phyloP scores from a whole-genome alignment of 2,888 invertebrate species.

The Capitulum mitella region DNA sequence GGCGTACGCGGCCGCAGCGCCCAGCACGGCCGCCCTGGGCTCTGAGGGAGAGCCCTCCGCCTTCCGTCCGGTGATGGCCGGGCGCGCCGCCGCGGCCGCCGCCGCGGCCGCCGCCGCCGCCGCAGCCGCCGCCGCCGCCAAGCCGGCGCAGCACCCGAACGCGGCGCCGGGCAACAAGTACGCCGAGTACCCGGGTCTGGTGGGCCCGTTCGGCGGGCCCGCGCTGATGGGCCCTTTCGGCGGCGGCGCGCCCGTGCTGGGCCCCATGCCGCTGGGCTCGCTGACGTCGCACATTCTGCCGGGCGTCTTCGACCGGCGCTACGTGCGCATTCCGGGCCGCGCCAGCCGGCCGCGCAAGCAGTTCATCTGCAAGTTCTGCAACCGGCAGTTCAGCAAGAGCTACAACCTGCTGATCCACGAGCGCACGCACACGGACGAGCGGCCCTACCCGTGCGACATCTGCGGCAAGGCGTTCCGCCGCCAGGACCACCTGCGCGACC shows the following conservation, averaged over 20 bases:
- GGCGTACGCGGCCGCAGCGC: not conserved
- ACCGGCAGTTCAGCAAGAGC: constrained; percentile 52
- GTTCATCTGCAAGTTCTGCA: constrained; percentile 52
- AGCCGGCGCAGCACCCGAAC: constrained; percentile 15
- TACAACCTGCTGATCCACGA: constrained; percentile 55
- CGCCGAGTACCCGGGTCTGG: constrained; percentile 17
- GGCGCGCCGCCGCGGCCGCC: constrained; percentile 17
- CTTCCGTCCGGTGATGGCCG: constrained; percentile 35
- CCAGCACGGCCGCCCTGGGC: not conserved
- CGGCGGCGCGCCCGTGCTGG: constrained; percentile 19
- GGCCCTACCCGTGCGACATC: constrained; percentile 52
- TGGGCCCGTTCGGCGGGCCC: not conserved
- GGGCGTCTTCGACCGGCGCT: constrained; percentile 34
- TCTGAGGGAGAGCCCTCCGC: constrained; percentile 32
- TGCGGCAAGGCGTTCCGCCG: constrained; percentile 52
- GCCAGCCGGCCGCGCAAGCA: constrained; percentile 48
- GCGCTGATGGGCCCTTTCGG: constrained; percentile 19
- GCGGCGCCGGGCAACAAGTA: constrained; percentile 18
- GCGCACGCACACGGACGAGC: constrained; percentile 53
- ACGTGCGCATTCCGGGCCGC: constrained; percentile 33
- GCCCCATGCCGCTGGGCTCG: constrained; percentile 28
- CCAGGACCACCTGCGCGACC: constrained; percentile 54
- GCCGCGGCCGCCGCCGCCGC: constrained; percentile 8
- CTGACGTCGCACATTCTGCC: constrained; percentile 31
- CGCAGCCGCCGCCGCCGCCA: not conserved